Conservation (phyloP, 2,797 vertebrate genomes). For the Atherinosoma microstoma region DNA sequence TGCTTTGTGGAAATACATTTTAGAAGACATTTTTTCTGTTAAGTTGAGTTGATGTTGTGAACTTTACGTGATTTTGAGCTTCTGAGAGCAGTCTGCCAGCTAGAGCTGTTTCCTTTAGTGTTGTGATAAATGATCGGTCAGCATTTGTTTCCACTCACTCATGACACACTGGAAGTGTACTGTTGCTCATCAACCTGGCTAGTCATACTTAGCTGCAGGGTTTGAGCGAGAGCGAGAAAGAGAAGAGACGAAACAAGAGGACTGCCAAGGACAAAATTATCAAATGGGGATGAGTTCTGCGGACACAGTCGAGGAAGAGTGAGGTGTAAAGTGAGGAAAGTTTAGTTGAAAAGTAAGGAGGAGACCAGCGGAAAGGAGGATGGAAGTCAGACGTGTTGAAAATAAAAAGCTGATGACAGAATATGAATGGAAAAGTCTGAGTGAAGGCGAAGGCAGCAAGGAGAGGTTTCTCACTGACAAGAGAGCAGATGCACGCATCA, state of each 20-base stretch:
- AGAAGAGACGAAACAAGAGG: slow-evolving; percentile 23
- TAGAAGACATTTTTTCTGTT: not conserved
- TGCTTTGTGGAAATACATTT: slow-evolving; percentile 23
- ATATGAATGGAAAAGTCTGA: slow-evolving; percentile 24
- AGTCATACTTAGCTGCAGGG: slow-evolving; percentile 59
- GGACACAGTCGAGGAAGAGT: not conserved
- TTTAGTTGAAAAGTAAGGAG: slow-evolving; percentile 9
- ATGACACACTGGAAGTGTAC: slow-evolving; percentile 39
- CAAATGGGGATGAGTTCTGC: not conserved
- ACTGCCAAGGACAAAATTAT: slow-evolving; percentile 15
- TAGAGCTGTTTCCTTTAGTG: slow-evolving; percentile 34
- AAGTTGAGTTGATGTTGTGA: slow-evolving; percentile 1
- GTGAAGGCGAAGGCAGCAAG: slow-evolving; percentile 40
- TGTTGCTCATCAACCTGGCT: slow-evolving; percentile 42
- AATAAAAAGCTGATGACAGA: slow-evolving; percentile 34
- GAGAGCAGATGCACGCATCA: slow-evolving; percentile 62
- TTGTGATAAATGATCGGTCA: slow-evolving; percentile 48
- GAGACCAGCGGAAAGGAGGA: slow-evolving; percentile 2
- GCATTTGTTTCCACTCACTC: slow-evolving; percentile 43
- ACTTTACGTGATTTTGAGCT: slow-evolving; percentile 16
- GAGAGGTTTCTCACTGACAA: slow-evolving; percentile 30
- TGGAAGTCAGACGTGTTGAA: slow-evolving; percentile 13
- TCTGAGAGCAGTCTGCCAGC: slow-evolving; percentile 15
- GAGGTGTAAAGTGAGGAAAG: not conserved
- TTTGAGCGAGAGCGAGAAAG: slow-evolving; percentile 25